Evolutionary conservation across 2,888 invertebrate genomes (phyloP).

Genomic region (Dynastes grantii): DNA sequence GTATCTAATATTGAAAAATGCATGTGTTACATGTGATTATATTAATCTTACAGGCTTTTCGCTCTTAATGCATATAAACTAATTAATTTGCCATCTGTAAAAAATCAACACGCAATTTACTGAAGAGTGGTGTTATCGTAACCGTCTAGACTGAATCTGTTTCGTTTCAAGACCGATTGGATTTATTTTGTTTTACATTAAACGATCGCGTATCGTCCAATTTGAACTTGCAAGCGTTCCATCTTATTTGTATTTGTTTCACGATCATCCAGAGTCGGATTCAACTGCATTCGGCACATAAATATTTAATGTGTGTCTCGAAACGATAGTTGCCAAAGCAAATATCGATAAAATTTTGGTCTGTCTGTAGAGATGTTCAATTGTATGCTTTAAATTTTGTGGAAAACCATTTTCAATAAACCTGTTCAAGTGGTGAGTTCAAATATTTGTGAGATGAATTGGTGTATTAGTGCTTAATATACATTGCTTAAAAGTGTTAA

Average conservation of each 20-base stretch:
- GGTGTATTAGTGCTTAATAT: no score
- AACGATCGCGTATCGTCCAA: background rate
- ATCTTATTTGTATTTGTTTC: background rate
- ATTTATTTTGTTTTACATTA: background rate
- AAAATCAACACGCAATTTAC: background rate
- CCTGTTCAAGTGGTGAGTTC: no score
- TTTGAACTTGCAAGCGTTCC: constrained; percentile 20
- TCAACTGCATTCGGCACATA: background rate
- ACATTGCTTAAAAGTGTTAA: no score
- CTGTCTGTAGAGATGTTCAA: background rate
- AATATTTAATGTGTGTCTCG: no score
- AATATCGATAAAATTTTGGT: background rate
- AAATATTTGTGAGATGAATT: no score
- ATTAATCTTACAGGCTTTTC: background rate
- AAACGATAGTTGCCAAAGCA: no score
- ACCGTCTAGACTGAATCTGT: background rate
- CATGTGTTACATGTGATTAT: no score
- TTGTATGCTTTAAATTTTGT: no score
- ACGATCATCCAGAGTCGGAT: constrained; percentile 11
- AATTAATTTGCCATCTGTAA: constrained; percentile 8
- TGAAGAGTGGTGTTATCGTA: background rate
- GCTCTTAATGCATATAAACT: background rate
- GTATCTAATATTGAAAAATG: no score
- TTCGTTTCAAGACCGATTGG: constrained; percentile 3
- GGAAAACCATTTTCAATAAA: no score